Conservation (phyloP, 2,888 invertebrate species). For the Zygogramma bicolorata region DNA sequence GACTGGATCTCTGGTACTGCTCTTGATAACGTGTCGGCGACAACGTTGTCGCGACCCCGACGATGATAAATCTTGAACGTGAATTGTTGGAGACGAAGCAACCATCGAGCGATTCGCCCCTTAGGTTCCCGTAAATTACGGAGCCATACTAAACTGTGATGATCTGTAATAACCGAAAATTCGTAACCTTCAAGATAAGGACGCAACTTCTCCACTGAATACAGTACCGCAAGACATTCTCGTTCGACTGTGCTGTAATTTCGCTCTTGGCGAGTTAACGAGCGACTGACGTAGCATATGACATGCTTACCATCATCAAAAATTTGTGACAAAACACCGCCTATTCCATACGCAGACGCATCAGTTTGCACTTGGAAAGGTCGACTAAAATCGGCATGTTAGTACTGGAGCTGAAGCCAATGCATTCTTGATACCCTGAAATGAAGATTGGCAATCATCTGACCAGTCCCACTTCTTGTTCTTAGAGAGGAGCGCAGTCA, state of each 20-base stretch:
- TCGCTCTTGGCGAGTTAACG: conserved; percentile 25
- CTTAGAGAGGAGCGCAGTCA: conserved; percentile 34
- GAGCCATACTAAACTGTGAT: conserved; percentile 25
- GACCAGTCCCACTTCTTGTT: conserved; percentile 36
- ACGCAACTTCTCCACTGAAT: conserved; percentile 36
- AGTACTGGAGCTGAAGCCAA: conserved; percentile 39
- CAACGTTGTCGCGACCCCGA: conserved; percentile 29
- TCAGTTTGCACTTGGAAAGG: conserved; percentile 47
- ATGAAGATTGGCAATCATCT: conserved; percentile 28
- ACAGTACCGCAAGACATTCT: conserved; percentile 38
- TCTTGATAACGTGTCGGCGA: conserved; percentile 36
- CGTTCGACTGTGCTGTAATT: conserved; percentile 39
- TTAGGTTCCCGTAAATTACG: conserved; percentile 34
- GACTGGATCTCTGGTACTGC: conserved; percentile 10
- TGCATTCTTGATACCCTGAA: conserved; percentile 24
- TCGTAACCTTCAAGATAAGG: conserved; percentile 36
- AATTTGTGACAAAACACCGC: not conserved
- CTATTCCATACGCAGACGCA: conserved; percentile 31
- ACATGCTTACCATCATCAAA: conserved; percentile 10
- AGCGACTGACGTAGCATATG: conserved; percentile 30
- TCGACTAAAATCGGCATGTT: conserved; percentile 33
- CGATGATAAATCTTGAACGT: conserved; percentile 41
- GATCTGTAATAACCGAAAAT: conserved; percentile 43
- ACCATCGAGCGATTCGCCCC: conserved; percentile 26
- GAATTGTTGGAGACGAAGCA: conserved; percentile 36